A percentile compares a stretch with the other conserved stretches of the same genome.
Conservation (phyloP, 2,797 vertebrate species). For the Hippocampus kuda region DNA sequence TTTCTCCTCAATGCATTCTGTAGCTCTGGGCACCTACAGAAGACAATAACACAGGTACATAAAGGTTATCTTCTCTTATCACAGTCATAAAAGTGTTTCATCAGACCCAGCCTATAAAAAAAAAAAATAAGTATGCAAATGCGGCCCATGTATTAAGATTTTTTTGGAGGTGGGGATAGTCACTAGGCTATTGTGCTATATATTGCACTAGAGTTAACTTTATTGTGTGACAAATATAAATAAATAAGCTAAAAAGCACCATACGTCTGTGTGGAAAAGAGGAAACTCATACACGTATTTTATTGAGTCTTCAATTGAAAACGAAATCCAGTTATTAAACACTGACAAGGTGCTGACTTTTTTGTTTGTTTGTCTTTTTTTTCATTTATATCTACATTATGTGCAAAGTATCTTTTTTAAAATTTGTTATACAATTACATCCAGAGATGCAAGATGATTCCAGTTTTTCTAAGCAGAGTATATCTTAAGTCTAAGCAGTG, state of each 20-base stretch:
- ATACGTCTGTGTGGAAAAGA: not conserved
- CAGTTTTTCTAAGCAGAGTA: too few species aligned
- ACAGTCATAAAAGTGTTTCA: not conserved
- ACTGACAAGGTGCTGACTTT: not conserved
- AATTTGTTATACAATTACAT: too few species aligned
- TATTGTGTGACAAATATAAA: not conserved
- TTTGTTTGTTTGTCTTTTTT: not conserved
- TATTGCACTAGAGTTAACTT: too few species aligned
- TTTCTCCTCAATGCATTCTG: slow-evolving; percentile 25
- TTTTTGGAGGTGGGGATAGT: too few species aligned
- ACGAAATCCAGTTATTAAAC: not conserved
- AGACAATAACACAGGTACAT: not conserved
- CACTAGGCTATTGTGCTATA: too few species aligned
- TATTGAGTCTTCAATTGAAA: not conserved
- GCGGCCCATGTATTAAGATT: not conserved
- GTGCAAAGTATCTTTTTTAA: too few species aligned
- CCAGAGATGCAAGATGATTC: too few species aligned
- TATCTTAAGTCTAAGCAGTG: too few species aligned
- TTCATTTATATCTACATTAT: too few species aligned
- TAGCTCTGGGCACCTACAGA: slow-evolving; percentile 32
- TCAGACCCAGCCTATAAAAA: too few species aligned
- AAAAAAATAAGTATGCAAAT: not conserved
- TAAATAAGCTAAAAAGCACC: not conserved
- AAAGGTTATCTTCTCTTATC: too few species aligned
- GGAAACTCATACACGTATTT: not conserved